A percentile compares a stretch with the other conserved stretches of the same genome.
These are phyloP conservation scores for Hypocryptadius cinnamomeus DNA, from an alignment of 2,113 vertebrate genomes.

Conservation along the genomic window DNA sequence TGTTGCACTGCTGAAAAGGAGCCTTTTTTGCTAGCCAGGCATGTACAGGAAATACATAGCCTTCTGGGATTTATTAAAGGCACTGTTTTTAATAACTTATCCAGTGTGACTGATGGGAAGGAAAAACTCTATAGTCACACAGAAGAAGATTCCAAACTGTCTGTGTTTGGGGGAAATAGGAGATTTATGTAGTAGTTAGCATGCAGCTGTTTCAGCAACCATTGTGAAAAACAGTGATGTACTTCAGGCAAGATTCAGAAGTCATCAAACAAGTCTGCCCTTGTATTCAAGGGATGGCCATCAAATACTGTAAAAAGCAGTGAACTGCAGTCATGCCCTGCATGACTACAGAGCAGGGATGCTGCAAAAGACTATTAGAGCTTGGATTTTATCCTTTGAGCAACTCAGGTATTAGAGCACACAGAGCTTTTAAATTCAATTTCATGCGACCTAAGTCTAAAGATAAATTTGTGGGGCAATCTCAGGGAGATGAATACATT, in stretches of 20 bases:
- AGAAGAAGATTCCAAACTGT: slow-evolving; percentile 38
- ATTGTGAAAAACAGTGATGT: slow-evolving; percentile 4
- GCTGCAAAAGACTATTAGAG: background rate
- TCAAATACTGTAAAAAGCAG: background rate
- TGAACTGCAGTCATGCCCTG: background rate
- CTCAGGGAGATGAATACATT: background rate
- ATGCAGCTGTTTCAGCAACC: slow-evolving; percentile 1
- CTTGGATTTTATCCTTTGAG: background rate
- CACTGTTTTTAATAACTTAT: slow-evolving; percentile 35
- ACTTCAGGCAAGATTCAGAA: slow-evolving; percentile 4
- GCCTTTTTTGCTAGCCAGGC: background rate
- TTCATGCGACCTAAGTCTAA: background rate
- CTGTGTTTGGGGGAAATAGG: background rate
- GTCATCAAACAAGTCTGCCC: background rate
- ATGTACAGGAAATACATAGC: slow-evolving; percentile 11
- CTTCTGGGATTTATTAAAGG: slow-evolving; percentile 50
- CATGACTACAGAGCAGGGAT: background rate
- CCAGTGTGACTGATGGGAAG: slow-evolving; percentile 31
- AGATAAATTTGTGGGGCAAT: background rate
- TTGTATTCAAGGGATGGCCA: background rate
- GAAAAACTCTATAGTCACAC: slow-evolving; percentile 13
- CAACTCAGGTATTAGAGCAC: background rate
- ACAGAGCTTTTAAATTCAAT: background rate
- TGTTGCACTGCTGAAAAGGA: background rate
- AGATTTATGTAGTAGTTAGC: slow-evolving; percentile 35